Conservation (phyloP, 1,140 invertebrate species). For the Drosophila novamexicana region DNA sequence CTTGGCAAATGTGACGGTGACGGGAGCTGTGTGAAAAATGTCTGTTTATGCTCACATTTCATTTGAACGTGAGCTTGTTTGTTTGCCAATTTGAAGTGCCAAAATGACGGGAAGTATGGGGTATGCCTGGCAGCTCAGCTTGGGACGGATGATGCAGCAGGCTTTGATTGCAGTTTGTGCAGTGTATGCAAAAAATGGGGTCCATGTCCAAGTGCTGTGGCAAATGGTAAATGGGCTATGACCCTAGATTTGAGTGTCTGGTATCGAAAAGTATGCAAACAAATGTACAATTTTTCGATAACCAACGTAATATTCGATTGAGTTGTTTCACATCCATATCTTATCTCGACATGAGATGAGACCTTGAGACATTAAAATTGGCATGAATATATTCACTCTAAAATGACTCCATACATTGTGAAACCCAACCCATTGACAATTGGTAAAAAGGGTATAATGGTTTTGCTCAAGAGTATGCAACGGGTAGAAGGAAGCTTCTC, state of each 20-base stretch:
- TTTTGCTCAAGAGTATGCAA: no score
- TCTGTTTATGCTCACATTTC: constrained; percentile 81
- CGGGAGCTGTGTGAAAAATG: constrained; percentile 70
- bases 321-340: no score
- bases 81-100: constrained; percentile 78
- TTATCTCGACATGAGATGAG: no score
- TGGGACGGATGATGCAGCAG: constrained; percentile 28
- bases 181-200: constrained; percentile 54
- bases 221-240: constrained; percentile 17
- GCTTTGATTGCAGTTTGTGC: constrained; percentile 77
- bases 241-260: constrained; percentile 23
- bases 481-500: no score
- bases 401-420: no score
- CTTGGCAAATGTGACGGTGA: constrained; percentile 41
- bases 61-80: constrained; percentile 81
- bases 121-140: constrained; percentile 2
- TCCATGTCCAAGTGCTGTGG: background rate
- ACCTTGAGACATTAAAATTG: no score
- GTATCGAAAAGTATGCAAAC: background rate
- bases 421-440: no score
- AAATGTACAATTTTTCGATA: background rate
- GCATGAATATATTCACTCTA: no score
- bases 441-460: no score
- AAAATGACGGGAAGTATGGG: constrained; percentile 41
- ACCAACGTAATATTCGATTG: background rate